Base-by-base conservation (phyloP, 1,140 invertebrate genomes). In the Dendrolimus punctatus region DNA sequence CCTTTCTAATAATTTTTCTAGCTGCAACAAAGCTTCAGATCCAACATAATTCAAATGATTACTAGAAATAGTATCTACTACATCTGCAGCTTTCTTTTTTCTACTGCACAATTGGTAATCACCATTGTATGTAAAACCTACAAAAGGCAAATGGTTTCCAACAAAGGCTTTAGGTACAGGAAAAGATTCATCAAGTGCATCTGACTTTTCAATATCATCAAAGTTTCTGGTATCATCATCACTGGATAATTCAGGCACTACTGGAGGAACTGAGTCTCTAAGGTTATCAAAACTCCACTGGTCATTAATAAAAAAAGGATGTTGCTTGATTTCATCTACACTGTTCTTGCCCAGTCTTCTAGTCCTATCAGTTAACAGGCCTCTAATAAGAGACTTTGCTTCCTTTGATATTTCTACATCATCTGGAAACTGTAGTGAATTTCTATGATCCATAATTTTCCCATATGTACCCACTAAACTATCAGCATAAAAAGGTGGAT, bases 181-280 rank as follows among this genome's bases (percentile, higher is more conserved):
- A 87, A 99, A 99, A 75, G 93, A 93, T 80, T 98, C 96, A 73
- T 96, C 94, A 2, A 93, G 90, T 47, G 91, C 92, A 70, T 97
- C 95, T 57, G 96, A 95, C 72, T 96, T 95, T 66, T 99, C 97
- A 50, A 99, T 95, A 68, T 99, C 97, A 81, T 99, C 98, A 89
- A 99, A 99, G 88, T 99, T 98, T 68, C 96, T 94, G 0, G 98
- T 99, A 80, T 99, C 99, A 83, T 99, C 97, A 85, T 99, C 98
- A 47, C 97, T 94, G 4, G 91, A 90, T 10, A 99, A 88, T 73
- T 99, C 97, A 10, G 98, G 98, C 8, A 99, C 96, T 39, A 99
- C 96, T 4, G 99, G 98, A 6, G 98, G 98, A 45, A 95, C 95
- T 73, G 95, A 94, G 71, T 98, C 93, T 64, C 97, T 88, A 49